Evolutionary conservation across 2,888 invertebrate species (phyloP).

Genomic region (Linyphia triangularis): DNA sequence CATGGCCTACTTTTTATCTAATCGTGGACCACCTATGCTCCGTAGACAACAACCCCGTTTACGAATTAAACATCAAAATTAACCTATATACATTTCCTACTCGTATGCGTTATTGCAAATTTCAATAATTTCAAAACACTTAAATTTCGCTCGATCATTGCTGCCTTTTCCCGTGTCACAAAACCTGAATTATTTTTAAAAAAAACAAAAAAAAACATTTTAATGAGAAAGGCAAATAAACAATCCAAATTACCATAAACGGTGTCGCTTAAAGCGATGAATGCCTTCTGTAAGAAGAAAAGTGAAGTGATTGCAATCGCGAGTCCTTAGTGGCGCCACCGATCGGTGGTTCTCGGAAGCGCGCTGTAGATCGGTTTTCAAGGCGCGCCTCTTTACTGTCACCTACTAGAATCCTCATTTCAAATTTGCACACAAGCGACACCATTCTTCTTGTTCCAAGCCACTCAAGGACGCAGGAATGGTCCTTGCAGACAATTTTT

Average conservation of each 20-base stretch:
- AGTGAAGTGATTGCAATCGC: background rate
- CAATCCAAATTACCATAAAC: background rate
- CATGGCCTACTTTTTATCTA: too few species aligned
- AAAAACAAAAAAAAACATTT: too few species aligned
- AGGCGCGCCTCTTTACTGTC: slow-evolving; percentile 57
- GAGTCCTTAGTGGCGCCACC: slow-evolving; percentile 9
- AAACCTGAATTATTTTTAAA: too few species aligned
- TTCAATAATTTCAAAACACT: too few species aligned
- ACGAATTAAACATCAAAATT: too few species aligned
- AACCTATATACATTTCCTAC: too few species aligned
- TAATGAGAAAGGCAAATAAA: slow-evolving; percentile 6
- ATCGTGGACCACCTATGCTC: too few species aligned
- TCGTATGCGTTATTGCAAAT: too few species aligned
- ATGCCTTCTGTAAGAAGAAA: background rate
- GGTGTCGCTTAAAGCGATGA: background rate
- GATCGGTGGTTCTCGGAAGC: slow-evolving; percentile 16
- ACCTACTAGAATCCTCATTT: slow-evolving; percentile 9
- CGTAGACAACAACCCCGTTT: too few species aligned
- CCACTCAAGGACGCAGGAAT: slow-evolving; percentile 29
- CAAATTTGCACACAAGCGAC: slow-evolving; percentile 17
- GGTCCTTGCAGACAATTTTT: background rate
- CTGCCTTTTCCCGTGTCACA: too few species aligned
- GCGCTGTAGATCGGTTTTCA: slow-evolving; percentile 20
- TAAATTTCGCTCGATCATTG: too few species aligned
- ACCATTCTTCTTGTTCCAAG: slow-evolving; percentile 16